Evolutionary conservation across 2,888 invertebrate genomes (phyloP).

Genomic region (Lacanobia wlatinum): DNA sequence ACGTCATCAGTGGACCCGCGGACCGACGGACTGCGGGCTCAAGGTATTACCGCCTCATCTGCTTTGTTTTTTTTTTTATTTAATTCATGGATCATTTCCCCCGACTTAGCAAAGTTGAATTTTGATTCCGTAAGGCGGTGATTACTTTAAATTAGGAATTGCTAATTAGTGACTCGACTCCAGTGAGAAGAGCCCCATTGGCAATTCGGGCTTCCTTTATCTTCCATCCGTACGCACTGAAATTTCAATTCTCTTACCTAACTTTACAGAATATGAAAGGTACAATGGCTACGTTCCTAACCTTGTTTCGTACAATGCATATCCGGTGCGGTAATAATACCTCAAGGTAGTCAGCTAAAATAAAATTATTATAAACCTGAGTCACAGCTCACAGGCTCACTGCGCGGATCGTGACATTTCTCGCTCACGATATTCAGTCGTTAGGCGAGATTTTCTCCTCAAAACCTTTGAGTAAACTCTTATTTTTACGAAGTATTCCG

Average conservation of each 20-base stretch:
- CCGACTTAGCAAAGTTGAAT: conserved; percentile 65
- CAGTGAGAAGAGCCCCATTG: neutral
- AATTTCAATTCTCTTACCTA: conserved; percentile 14
- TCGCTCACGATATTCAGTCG: conserved; percentile 67
- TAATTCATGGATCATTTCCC: conserved; percentile 71
- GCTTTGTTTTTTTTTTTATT: conserved; percentile 75
- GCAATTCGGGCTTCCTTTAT: neutral
- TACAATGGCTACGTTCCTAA: neutral
- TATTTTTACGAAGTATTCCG: conserved; percentile 69
- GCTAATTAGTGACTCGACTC: conserved; percentile 42
- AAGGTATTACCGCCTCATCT: conserved; percentile 81
- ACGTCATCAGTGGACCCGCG: conserved; percentile 81
- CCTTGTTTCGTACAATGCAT: conserved; percentile 32
- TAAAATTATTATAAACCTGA: conserved; percentile 65
- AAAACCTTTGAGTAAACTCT: conserved; percentile 65
- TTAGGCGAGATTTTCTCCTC: conserved; percentile 68
- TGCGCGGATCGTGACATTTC: conserved; percentile 62
- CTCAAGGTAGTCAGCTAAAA: conserved; percentile 54
- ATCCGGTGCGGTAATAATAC: conserved; percentile 42
- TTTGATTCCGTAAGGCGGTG: conserved; percentile 55
- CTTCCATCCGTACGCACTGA: neutral
- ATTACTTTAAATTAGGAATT: conserved; percentile 60
- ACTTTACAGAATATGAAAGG: conserved; percentile 18
- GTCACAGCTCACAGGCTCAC: conserved; percentile 42
- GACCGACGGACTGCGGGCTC: conserved; percentile 73